Conservation (phyloP, 2,888 invertebrate species). For the Dynastes maya region DNA sequence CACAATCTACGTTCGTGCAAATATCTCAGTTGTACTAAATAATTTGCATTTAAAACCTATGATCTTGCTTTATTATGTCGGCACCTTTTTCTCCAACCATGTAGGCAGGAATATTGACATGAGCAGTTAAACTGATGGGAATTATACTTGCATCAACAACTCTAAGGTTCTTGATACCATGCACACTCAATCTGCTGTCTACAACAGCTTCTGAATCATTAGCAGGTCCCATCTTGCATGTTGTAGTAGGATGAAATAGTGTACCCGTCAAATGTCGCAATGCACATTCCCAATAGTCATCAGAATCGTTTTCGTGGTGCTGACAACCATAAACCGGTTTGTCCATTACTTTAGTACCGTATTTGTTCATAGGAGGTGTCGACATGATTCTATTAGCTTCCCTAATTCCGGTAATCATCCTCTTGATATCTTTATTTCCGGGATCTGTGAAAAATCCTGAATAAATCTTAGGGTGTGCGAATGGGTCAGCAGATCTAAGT, state of each 20-base stretch:
- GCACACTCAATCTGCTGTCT: constrained; percentile 76
- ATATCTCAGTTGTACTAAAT: no score
- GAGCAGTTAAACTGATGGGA: constrained; percentile 77
- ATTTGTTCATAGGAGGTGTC: constrained; percentile 72
- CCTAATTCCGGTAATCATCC: constrained; percentile 75
- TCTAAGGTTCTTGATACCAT: constrained; percentile 75
- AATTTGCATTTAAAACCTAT: constrained; percentile 68
- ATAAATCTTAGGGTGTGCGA: constrained; percentile 80
- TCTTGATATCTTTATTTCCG: constrained; percentile 71
- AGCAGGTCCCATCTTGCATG: constrained; percentile 81
- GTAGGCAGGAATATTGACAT: constrained; percentile 79
- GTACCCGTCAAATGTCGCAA: constrained; percentile 76
- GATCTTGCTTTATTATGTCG: constrained; percentile 64
- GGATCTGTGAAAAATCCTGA: constrained; percentile 83
- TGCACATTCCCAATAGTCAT: constrained; percentile 80
- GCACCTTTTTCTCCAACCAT: constrained; percentile 83
- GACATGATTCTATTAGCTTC: constrained; percentile 71
- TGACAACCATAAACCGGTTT: constrained; percentile 72
- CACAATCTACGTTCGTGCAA: no score
- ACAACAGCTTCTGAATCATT: constrained; percentile 78
- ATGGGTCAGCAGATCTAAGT: constrained; percentile 80
- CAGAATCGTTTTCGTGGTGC: constrained; percentile 70
- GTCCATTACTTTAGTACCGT: constrained; percentile 67
- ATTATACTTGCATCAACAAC: constrained; percentile 81
- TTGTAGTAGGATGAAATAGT: constrained; percentile 71